phyloP scores from a whole-genome alignment of 1,140 invertebrate species.

The Bombus superbus region DNA sequence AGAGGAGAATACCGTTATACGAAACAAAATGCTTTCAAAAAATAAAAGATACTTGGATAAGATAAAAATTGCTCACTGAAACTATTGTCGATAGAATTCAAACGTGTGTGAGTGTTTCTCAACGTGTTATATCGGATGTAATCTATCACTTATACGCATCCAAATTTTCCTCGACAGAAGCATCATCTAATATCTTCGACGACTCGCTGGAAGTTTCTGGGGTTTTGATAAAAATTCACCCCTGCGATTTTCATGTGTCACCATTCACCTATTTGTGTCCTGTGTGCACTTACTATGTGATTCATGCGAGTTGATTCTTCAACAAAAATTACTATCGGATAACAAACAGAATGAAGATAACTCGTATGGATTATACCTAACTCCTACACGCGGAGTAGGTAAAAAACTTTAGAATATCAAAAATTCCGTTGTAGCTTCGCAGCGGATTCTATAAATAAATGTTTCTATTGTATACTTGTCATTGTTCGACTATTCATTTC shows the following conservation, averaged over 20 bases:
- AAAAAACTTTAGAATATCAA: slow-evolving; percentile 67
- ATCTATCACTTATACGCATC: slow-evolving; percentile 46
- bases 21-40: neutral
- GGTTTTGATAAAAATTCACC: slow-evolving; percentile 28
- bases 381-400: slow-evolving; percentile 55
- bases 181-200: slow-evolving; percentile 58
- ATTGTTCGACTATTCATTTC: neutral
- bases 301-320: slow-evolving; percentile 53
- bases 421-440: slow-evolving; percentile 74
- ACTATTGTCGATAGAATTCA: slow-evolving; percentile 32
- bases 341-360: slow-evolving; percentile 33
- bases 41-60: neutral
- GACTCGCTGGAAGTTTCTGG: slow-evolving; percentile 42
- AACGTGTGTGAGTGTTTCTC: slow-evolving; percentile 58
- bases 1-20: neutral
- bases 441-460: slow-evolving; percentile 78
- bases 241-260: slow-evolving; percentile 53
- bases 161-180: slow-evolving; percentile 53
- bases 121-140: slow-evolving; percentile 48
- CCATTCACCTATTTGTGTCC: slow-evolving; percentile 76
- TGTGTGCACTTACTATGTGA: slow-evolving; percentile 75
- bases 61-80: slow-evolving; percentile 52
- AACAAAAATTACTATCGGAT: neutral
- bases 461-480: slow-evolving; percentile 75
- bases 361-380: slow-evolving; percentile 63